Evolutionary conservation across 1,140 invertebrate species (phyloP).

Genomic region (Drosophila pachea): DNA sequence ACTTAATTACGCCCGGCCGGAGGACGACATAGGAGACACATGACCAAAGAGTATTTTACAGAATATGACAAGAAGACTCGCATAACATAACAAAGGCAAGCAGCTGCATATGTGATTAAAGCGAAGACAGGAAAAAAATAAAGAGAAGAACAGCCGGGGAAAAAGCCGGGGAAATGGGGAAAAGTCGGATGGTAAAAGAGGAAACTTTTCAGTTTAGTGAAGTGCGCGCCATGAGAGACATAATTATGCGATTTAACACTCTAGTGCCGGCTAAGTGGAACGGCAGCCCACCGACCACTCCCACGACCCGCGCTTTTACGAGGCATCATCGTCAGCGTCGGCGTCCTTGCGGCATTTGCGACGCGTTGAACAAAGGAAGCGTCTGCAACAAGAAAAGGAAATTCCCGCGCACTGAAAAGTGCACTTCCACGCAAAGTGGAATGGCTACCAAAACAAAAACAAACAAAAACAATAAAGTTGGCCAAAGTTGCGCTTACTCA

Average conservation of each 20-base stretch:
- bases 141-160: constrained; percentile 2
- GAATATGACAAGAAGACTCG: constrained; percentile 42
- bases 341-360: constrained; percentile 23
- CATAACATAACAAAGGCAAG: constrained; percentile 45
- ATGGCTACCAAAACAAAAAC: constrained; percentile 48
- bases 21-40: constrained; percentile 59
- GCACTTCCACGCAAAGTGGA: constrained; percentile 69
- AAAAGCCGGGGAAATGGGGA: constrained; percentile 39
- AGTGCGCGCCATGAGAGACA: constrained; percentile 73
- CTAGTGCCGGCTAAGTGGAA: constrained; percentile 65
- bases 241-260: constrained; percentile 77
- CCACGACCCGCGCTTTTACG: not conserved
- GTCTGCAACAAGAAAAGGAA: constrained; percentile 72
- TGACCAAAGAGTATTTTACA: constrained; percentile 48
- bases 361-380: constrained; percentile 58
- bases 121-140: constrained; percentile 26
- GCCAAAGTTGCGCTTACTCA: not conserved
- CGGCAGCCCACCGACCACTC: constrained; percentile 40
- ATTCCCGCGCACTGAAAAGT: constrained; percentile 62
- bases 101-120: constrained; percentile 48
- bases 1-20: constrained; percentile 59
- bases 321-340: not conserved
- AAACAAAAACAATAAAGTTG: not conserved
- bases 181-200: constrained; percentile 39
- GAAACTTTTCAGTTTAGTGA: constrained; percentile 70